These are phyloP conservation scores for Odontamblyopus lacepedii DNA, from an alignment of 2,797 vertebrate species.

Conservation along the genomic window DNA sequence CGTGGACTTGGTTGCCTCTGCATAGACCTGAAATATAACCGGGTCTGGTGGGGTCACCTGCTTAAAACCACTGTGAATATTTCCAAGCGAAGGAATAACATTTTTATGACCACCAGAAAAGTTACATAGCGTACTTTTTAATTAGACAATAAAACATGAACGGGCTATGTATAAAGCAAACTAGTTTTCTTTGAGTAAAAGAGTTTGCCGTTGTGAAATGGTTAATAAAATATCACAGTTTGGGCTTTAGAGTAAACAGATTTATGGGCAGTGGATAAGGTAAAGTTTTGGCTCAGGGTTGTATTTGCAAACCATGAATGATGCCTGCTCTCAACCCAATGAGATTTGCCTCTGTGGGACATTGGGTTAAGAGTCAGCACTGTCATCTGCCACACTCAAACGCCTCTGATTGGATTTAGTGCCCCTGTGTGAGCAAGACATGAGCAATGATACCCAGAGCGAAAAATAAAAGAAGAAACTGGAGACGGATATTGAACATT, in stretches of 20 bases:
- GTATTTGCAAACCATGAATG: constrained; percentile 17
- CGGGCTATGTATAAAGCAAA: not conserved
- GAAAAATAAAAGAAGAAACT: not conserved
- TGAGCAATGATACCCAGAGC: not conserved
- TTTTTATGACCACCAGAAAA: too few species aligned
- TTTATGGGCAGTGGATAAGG: not conserved
- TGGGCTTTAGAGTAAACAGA: constrained; percentile 19
- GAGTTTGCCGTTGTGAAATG: not conserved
- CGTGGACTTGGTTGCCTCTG: too few species aligned
- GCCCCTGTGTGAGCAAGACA: not conserved
- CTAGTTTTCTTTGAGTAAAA: not conserved
- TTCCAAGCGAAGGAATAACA: too few species aligned
- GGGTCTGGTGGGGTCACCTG: too few species aligned
- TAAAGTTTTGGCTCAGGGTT: constrained; percentile 11
- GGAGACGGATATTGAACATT: not conserved
- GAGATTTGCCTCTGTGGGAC: constrained; percentile 8
- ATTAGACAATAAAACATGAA: too few species aligned
- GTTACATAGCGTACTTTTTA: too few species aligned
- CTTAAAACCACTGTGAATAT: too few species aligned
- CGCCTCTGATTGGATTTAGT: not conserved
- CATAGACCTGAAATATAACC: too few species aligned
- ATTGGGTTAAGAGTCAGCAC: not conserved
- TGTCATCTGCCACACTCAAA: constrained; percentile 7
- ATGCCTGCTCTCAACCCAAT: constrained; percentile 4
- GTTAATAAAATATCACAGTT: constrained; percentile 8